Evolutionary conservation across 2,888 invertebrate genomes (phyloP).

Genomic region (Hoplodrina blanda): DNA sequence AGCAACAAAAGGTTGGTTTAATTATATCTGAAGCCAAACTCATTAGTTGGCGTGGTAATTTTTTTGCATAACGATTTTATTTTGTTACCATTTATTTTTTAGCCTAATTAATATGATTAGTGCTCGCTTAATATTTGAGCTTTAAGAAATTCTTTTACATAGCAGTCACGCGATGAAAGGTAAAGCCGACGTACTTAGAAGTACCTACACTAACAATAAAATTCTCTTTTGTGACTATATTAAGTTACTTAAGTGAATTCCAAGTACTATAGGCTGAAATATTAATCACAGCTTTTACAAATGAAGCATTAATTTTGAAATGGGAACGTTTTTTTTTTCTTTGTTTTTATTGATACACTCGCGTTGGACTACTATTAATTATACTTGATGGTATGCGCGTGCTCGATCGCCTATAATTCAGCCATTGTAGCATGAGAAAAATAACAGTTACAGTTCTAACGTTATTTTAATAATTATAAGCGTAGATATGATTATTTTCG

Average conservation of each 20-base stretch:
- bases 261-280: too few species aligned
- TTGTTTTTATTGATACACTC: too few species aligned
- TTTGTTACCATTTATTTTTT: conserved; percentile 24
- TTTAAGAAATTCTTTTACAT: conserved; percentile 26
- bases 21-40: conserved; percentile 51
- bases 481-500: too few species aligned
- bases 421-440: too few species aligned
- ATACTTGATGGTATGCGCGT: too few species aligned
- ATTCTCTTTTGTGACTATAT: conserved; percentile 1
- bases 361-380: too few species aligned
- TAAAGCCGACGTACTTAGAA: background rate
- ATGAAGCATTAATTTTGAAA: too few species aligned
- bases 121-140: conserved; percentile 24
- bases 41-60: conserved; percentile 42
- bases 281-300: too few species aligned
- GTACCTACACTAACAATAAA: background rate
- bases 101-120: conserved; percentile 45
- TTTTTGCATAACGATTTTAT: conserved; percentile 52
- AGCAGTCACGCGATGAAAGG: conserved; percentile 39
- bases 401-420: too few species aligned
- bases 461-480: too few species aligned
- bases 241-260: background rate
- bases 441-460: too few species aligned
- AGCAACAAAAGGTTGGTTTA: conserved; percentile 48
- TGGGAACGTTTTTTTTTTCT: too few species aligned